phyloP scores from a whole-genome alignment of 2,113 vertebrate genomes.

The Oenanthe melanoleuca region DNA sequence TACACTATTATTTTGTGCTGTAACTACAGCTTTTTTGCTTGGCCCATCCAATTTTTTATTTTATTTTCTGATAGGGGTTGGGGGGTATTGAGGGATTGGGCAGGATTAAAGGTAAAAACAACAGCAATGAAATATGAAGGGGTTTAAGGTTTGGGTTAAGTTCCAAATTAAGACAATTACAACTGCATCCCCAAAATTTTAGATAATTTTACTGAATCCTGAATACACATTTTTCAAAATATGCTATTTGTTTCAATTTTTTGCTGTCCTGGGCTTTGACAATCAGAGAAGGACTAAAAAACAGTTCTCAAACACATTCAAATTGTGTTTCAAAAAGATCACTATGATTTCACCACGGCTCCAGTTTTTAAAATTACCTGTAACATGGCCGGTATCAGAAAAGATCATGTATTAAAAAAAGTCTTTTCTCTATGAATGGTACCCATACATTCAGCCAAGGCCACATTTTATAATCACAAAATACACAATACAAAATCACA shows the following conservation, averaged over 20 bases:
- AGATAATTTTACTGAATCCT: background rate
- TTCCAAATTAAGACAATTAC: background rate
- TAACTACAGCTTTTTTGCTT: background rate
- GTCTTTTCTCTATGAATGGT: background rate
- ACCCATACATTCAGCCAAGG: background rate
- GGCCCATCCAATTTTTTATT: background rate
- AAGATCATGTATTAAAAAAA: background rate
- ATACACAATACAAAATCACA: too few relatives aligned
- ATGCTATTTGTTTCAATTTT: background rate
- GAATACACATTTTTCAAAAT: background rate
- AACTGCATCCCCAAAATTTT: background rate
- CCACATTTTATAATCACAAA: background rate
- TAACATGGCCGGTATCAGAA: background rate
- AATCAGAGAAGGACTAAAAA: background rate
- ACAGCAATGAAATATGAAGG: background rate
- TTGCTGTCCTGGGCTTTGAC: background rate
- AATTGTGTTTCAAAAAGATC: background rate
- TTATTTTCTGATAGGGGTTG: background rate
- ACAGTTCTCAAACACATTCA: background rate
- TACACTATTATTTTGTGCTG: background rate
- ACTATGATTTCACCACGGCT: background rate
- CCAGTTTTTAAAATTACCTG: background rate
- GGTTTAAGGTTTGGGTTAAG: background rate
- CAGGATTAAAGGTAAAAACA: background rate
- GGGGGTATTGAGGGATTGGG: fast-evolving